Conservation (phyloP, 2,113 vertebrate species). For the Myiozetetes cayanensis region DNA sequence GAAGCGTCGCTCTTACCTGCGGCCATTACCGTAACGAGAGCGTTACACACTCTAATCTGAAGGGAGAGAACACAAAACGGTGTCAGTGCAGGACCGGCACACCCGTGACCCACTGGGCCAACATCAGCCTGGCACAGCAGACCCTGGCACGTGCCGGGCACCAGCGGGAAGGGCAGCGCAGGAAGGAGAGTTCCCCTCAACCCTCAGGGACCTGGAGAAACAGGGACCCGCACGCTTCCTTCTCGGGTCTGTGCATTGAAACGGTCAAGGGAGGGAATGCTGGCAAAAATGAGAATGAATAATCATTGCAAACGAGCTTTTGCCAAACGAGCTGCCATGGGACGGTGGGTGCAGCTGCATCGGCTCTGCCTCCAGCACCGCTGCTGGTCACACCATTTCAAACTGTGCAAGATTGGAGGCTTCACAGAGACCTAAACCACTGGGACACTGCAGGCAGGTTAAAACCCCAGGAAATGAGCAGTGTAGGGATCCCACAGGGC, state of each 20-base stretch:
- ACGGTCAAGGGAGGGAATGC: neutral
- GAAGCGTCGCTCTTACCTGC: conserved; percentile 87
- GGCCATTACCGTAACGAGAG: conserved; percentile 80
- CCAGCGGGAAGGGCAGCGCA: rapidly evolving
- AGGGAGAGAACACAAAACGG: conserved; percentile 81
- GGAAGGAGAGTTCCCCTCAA: rapidly evolving
- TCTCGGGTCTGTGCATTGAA: neutral
- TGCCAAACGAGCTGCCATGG: neutral
- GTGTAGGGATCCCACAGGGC: rapidly evolving
- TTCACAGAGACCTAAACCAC: neutral
- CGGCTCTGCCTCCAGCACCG: rapidly evolving
- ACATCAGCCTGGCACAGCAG: neutral
- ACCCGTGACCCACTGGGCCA: neutral
- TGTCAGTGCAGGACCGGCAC: conserved; percentile 42
- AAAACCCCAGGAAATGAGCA: neutral
- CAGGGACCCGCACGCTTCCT: rapidly evolving
- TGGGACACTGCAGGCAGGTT: neutral
- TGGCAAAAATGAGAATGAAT: neutral
- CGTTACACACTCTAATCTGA: conserved; percentile 89
- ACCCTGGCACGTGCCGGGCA: rapidly evolving
- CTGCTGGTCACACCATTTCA: neutral
- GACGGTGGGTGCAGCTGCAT: neutral
- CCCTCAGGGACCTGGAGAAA: neutral
- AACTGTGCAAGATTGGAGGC: neutral
- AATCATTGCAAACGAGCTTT: neutral